These are phyloP conservation scores for Drosophila nr. perissopoda DNA, from an alignment of 2,888 invertebrate species.

Conservation along the genomic window DNA sequence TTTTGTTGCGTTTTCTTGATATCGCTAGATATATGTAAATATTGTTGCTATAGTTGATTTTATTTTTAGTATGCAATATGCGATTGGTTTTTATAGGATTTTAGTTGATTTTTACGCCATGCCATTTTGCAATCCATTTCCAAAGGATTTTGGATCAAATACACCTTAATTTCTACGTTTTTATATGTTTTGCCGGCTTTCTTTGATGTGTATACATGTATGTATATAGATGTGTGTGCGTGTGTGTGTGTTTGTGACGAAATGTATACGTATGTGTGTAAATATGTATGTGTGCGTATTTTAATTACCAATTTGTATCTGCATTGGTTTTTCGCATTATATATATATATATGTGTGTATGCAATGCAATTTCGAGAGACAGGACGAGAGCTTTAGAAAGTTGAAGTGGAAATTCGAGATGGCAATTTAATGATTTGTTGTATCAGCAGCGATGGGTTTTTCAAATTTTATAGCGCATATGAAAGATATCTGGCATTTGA, in stretches of 20 bases:
- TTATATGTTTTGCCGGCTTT: slow-evolving; percentile 39
- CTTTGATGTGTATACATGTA: slow-evolving; percentile 30
- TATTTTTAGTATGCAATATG: slow-evolving; percentile 69
- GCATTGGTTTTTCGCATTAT: slow-evolving; percentile 42
- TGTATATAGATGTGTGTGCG: slow-evolving; percentile 8
- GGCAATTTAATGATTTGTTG: slow-evolving; percentile 18
- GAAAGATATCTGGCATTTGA: slow-evolving; percentile 19
- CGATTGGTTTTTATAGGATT: slow-evolving; percentile 40
- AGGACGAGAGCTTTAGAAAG: slow-evolving; percentile 43
- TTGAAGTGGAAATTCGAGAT: slow-evolving; percentile 20
- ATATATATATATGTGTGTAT: slow-evolving; percentile 14
- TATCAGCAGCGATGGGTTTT: slow-evolving; percentile 30
- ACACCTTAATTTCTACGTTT: slow-evolving; percentile 50
- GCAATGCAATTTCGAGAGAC: slow-evolving; percentile 38
- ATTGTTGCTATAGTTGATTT: slow-evolving; percentile 37
- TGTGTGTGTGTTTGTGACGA: slow-evolving; percentile 16
- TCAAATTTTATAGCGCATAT: slow-evolving; percentile 19
- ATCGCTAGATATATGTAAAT: slow-evolving; percentile 2
- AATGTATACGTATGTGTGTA: slow-evolving; percentile 23
- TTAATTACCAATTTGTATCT: slow-evolving; percentile 61
- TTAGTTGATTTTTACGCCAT: slow-evolving; percentile 60
- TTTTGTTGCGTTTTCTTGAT: slow-evolving; percentile 34
- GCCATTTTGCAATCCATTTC: slow-evolving; percentile 57
- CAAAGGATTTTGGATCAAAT: slow-evolving; percentile 24
- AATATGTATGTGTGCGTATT: slow-evolving; percentile 39